These are phyloP conservation scores for Caranx melampygus DNA, from an alignment of 2,113 vertebrate genomes.

Conservation along the genomic window DNA sequence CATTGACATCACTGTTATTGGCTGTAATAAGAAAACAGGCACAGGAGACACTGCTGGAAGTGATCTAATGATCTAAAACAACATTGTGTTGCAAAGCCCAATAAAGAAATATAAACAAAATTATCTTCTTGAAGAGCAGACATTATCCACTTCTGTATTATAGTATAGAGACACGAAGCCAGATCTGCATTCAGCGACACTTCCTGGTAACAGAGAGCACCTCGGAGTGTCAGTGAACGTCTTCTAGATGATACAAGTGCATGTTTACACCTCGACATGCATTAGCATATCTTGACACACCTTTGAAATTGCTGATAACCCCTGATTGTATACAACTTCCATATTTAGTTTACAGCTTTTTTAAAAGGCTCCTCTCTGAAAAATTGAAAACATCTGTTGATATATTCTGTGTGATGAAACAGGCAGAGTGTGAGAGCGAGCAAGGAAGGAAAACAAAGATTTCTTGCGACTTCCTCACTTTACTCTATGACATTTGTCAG, in stretches of 20 bases:
- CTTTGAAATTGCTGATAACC: neutral
- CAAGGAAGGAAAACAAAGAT: constrained; percentile 53
- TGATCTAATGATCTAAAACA: constrained; percentile 20
- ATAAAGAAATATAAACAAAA: neutral
- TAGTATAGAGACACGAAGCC: neutral
- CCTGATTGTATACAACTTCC: neutral
- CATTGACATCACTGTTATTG: neutral
- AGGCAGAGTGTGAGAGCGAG: constrained; percentile 12
- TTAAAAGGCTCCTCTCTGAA: neutral
- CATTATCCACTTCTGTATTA: neutral
- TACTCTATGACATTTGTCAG: constrained; percentile 22
- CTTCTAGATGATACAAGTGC: neutral
- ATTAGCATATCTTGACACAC: neutral
- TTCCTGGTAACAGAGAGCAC: constrained; percentile 22
- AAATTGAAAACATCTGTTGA: neutral
- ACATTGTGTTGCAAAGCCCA: neutral
- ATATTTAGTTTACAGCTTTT: neutral
- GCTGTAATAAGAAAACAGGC: constrained; percentile 6
- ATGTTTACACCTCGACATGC: neutral
- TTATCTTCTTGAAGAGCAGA: constrained; percentile 6
- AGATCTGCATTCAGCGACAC: constrained; percentile 13
- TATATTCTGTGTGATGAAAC: constrained; percentile 18
- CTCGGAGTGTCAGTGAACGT: neutral
- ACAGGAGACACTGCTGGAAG: constrained; percentile 5
- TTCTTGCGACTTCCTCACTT: constrained; percentile 69